phyloP scores from a whole-genome alignment of 2,113 vertebrate species.

The Channa argus region DNA sequence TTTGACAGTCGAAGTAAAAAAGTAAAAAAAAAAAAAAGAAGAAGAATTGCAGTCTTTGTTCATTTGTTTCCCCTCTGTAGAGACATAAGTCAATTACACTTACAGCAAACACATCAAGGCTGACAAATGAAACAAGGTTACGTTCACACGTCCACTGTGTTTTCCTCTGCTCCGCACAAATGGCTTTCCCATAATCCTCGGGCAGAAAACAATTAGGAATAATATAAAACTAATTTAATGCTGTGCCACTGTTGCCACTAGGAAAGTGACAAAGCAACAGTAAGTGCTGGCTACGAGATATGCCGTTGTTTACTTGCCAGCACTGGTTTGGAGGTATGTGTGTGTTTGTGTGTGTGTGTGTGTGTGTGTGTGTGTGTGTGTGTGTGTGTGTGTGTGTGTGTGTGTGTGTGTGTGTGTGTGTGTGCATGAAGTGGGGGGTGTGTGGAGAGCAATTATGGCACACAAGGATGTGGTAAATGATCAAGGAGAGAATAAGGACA shows the following conservation, averaged over 20 bases:
- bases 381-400: too few relatives aligned
- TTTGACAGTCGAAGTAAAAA: constrained; percentile 2
- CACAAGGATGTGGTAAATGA: constrained; percentile 40
- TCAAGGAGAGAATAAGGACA: constrained; percentile 20
- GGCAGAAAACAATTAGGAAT: constrained; percentile 78
- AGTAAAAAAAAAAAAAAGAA: constrained; percentile 11
- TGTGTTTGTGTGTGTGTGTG: too few relatives aligned
- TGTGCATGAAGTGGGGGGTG: background rate
- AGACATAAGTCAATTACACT: constrained; percentile 73
- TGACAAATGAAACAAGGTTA: constrained; percentile 74
- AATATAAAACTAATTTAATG: constrained; percentile 71
- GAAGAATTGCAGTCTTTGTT: constrained; percentile 35
- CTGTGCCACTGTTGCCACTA: constrained; percentile 48
- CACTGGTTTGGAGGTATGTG: background rate
- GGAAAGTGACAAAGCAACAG: constrained; percentile 53
- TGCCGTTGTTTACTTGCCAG: constrained; percentile 49
- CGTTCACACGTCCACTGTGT: constrained; percentile 45
- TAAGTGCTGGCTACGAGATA: constrained; percentile 66
- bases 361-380: too few relatives aligned
- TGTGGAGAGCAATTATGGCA: constrained; percentile 44
- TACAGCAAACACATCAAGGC: constrained; percentile 76
- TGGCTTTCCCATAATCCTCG: constrained; percentile 69
- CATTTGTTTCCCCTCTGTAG: constrained; percentile 47
- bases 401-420: too few relatives aligned
- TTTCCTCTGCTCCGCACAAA: constrained; percentile 60